Base-by-base conservation (phyloP, 2,888 invertebrate genomes). In the Catonia carolina region DNA sequence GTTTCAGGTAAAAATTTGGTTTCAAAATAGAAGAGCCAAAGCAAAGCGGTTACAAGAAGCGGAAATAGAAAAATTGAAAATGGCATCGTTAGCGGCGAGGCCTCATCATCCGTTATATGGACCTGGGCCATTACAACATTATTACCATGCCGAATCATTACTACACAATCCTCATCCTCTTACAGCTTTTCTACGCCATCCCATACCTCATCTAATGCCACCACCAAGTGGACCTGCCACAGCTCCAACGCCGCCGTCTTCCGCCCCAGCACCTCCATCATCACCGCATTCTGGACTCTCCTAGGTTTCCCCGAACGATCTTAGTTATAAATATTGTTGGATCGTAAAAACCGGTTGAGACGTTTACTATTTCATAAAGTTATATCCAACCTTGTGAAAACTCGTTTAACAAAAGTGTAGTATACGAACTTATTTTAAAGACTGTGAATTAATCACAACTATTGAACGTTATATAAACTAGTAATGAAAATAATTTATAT, bases 21-120 rank as follows among this genome's bases (percentile, higher is more conserved):
- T 92, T 74, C 91, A 92, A 79, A 93, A 93, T 72, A 80, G 89
- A 71, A 79, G 91, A 49, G 97, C 97, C 64, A 98, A 98, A 76
- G 94, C 94, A 69, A 98, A 98, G 78, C 79, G 98, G 18, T 80
- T 97, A 3, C 95, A 96, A 75, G 96, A 98, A 70, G 97, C 94
- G 1, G 94, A 94, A 74, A 81, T 94, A 65, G 94, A 95, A 73
- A 93, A 94, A 71, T 75, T 93, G 70, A 89, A 96, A 76, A 78
- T 82, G 74, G 77, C 80, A 6, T 78, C 81, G 6, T 78, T 81
- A n/a, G 77, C 77, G 45, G 74, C 78, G 59, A 65, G 78, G 66
- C 71, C 79, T 47, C 76, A 77, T 36, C 74, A 72, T 47, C 70
- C 66, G 61, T 70, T 67, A 55, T 69, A 67, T 65, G 67, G 67